Evolutionary conservation across 2,113 vertebrate genomes (phyloP), one percentile per base, ranked within the genome.

Genomic region (Calonectris borealis): DNA sequence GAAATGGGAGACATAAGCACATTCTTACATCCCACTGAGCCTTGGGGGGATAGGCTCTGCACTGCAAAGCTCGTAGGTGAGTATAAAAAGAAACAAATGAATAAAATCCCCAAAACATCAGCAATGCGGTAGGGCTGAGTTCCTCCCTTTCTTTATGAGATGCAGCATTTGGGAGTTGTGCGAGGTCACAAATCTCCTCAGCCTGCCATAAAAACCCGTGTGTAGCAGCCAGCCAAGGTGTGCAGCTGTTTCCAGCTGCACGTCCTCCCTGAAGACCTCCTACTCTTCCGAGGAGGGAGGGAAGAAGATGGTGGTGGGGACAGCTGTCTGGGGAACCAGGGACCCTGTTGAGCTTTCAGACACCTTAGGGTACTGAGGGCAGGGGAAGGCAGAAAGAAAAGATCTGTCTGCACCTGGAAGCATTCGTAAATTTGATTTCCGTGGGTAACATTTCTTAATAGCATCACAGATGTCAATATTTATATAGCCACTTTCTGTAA

Each of bases 71-170:
- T 92, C 1, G 4, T 64, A 82, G 81, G 52, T 78, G 83, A 88
- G 25, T 34, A 9, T 79, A 27, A 84, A 92, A 88, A 66, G 55
- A 82, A 90, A 19, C 6, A 64, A 72, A 72, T 19, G 0, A 86
- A 57, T 83, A 49, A 82, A 84, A 83, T 32, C 31, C 31, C 11
- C 8, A 3, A 10, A 69, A 61, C 13, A 16, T 0, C 0, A 0
- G 70, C 84, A 49, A 0, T 16, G 52, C 0, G 0, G 36, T 76
- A 69, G 65, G 57, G 48, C 81, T 24, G 20, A 57, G 13, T 42
- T 19, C 40, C 32, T 85, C 49, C 25, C 13, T 68, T 51, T n/a
- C 64, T 46, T 66, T 15, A 20, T 36, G 73, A 79, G 52, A 20
- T 49, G 6, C 31, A 11, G 62, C 29, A 13, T 83, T 25, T 6